Percentiles rank a stretch among this genome's conserved stretches.
These are phyloP conservation scores for Cabera pusaria DNA, from an alignment of 2,888 invertebrate genomes.

Conservation along the genomic window DNA sequence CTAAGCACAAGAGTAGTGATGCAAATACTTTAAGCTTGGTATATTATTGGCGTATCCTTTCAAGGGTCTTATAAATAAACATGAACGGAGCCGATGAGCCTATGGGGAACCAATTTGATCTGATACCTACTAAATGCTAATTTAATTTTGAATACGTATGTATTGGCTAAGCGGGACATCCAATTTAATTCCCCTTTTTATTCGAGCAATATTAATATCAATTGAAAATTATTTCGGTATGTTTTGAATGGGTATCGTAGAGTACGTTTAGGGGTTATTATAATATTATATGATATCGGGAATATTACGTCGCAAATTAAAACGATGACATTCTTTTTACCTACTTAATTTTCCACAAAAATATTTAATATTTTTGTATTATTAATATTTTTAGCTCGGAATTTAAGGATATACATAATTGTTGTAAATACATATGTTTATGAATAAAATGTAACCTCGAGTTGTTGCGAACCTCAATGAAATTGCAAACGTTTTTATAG, in stretches of 20 bases:
- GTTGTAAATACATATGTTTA: too few species aligned
- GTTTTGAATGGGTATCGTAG: constrained; percentile 16
- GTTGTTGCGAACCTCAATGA: constrained; percentile 7
- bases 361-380: too few species aligned
- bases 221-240: constrained; percentile 1
- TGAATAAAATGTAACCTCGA: too few species aligned
- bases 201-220: constrained; percentile 33
- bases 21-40: constrained; percentile 65
- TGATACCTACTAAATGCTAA: constrained; percentile 68
- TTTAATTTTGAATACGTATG: constrained; percentile 58
- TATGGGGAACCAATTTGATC: constrained; percentile 59
- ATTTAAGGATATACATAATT: too few species aligned
- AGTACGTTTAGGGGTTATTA: constrained; percentile 7
- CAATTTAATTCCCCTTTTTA: constrained; percentile 48
- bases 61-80: constrained; percentile 74
- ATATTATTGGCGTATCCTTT: constrained; percentile 61
- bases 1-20: constrained; percentile 53
- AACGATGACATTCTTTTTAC: too few species aligned
- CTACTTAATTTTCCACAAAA: too few species aligned
- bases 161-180: constrained; percentile 42
- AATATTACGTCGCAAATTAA: too few species aligned
- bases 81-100: constrained; percentile 58
- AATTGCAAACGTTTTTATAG: constrained; percentile 9
- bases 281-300: too few species aligned
- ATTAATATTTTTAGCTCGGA: too few species aligned